Evolutionary conservation across 2,113 vertebrate genomes (phyloP).

Genomic region (Rhineura floridana): DNA sequence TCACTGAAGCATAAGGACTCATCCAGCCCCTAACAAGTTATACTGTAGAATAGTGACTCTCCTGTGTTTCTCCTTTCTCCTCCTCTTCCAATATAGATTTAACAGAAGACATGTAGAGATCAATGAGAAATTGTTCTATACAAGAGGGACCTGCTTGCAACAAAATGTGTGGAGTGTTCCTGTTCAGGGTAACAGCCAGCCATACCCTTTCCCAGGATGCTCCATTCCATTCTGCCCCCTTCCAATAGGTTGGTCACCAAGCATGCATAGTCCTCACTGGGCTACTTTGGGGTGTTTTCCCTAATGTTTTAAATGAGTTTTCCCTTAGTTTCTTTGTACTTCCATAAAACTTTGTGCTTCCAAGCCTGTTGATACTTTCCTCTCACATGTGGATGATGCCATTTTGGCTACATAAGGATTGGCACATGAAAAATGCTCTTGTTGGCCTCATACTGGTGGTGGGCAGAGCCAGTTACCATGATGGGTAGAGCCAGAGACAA

Average conservation of each 20-base stretch:
- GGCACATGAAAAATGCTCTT: not conserved
- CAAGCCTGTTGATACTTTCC: not conserved
- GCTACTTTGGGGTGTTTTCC: not conserved
- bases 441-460: too few relatives aligned
- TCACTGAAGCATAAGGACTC: not conserved
- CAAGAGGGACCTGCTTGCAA: not conserved
- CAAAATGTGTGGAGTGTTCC: not conserved
- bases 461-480: too few relatives aligned
- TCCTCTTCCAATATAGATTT: accelerated
- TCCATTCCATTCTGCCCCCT: not conserved
- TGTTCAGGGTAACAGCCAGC: not conserved
- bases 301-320: too few relatives aligned
- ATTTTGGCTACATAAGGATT: not conserved
- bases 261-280: not conserved
- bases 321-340: too few relatives aligned
- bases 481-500: too few relatives aligned
- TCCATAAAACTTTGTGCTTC: not conserved
- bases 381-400: not conserved
- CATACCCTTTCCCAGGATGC: not conserved
- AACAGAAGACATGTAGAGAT: not conserved
- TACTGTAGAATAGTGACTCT: not conserved
- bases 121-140: not conserved
- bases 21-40: not conserved
- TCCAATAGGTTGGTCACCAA: not conserved
- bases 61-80: not conserved